Evolutionary conservation across 2,797 vertebrate genomes (phyloP), one percentile per base, ranked within the genome.

Genomic region (Eospalax fontanierii): DNA sequence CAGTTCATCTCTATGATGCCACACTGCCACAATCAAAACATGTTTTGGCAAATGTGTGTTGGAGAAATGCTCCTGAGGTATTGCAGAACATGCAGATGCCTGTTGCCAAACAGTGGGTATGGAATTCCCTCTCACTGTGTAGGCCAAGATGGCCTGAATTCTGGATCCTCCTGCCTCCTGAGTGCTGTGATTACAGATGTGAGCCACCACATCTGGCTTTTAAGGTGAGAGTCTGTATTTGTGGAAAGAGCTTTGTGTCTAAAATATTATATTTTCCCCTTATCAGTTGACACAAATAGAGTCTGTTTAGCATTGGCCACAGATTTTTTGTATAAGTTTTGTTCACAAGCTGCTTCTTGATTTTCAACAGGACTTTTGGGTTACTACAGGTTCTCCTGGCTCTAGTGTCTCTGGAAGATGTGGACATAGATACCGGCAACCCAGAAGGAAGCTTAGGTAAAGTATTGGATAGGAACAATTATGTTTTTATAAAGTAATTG

Each of bases 351-450:
- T 40, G 26, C 63, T 90, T 92, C 80, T 73, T 94, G 30, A 78
- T 91, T 89, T 94, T 89, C 66, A 95, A 33, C 18, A 73, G 82
- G n/a, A 1, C 15, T 96, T 96, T 93, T 95, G 81, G 83, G 22
- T 96, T 90, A 38, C 73, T 86, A 76, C 95, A 97, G 97, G 93
- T 33, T 9, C 94, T 97, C 22, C 93, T 97, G 95, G 87, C 86
- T 76, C 95, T 86, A 70, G 90, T 92, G 87, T 57, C 94, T 93
- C 70, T 93, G 73, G 87, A 82, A 68, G 75, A 94, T 95, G 75
- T 79, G 84, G 96, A 95, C 74, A 40, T 35, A 81, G 86, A 81
- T 33, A 57, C 81, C 59, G 40, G 35, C 21, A 70, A 92, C 46
- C 68, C 33, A 26, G 89, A 88, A 89, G 89, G 35, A 94, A 40